Conservation (phyloP, 2,888 invertebrate species). For the Sphaerophoria rueppellii region DNA sequence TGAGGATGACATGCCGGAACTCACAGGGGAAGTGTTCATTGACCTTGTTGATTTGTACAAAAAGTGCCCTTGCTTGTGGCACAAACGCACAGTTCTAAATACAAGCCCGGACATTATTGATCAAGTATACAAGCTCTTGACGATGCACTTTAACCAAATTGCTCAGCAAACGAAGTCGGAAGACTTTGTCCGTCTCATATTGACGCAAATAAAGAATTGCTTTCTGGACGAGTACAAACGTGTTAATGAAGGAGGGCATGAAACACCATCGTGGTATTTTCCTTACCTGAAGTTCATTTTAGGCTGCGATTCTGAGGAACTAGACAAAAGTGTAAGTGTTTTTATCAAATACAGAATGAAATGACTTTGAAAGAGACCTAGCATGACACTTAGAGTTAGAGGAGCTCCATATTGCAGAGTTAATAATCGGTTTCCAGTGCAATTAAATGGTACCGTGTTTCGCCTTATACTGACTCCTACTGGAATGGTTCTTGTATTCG, state of each 20-base stretch:
- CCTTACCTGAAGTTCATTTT: slow-evolving; percentile 55
- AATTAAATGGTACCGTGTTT: too few species aligned
- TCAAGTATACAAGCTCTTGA: slow-evolving; percentile 36
- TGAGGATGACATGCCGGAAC: slow-evolving; percentile 47
- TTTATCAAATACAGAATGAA: too few species aligned
- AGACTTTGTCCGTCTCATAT: slow-evolving; percentile 48
- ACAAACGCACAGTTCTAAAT: slow-evolving; percentile 26
- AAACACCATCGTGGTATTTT: slow-evolving; percentile 58
- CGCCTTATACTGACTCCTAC: too few species aligned
- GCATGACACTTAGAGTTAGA: too few species aligned
- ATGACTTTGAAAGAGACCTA: too few species aligned
- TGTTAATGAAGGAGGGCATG: slow-evolving; percentile 4
- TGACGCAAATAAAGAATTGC: slow-evolving; percentile 47
- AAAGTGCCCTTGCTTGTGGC: slow-evolving; percentile 65
- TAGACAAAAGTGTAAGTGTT: slow-evolving; percentile 52
- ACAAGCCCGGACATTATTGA: slow-evolving; percentile 38
- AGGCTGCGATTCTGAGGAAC: slow-evolving; percentile 37
- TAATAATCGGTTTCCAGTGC: too few species aligned
- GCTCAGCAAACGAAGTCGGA: slow-evolving; percentile 38
- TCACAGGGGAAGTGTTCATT: slow-evolving; percentile 61
- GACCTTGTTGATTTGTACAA: slow-evolving; percentile 55
- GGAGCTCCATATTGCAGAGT: too few species aligned
- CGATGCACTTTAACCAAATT: slow-evolving; percentile 47
- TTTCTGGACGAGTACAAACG: slow-evolving; percentile 61
- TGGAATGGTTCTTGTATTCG: too few species aligned